Evolutionary conservation across 2,888 invertebrate species (phyloP).

Genomic region (Xylocampa areola): DNA sequence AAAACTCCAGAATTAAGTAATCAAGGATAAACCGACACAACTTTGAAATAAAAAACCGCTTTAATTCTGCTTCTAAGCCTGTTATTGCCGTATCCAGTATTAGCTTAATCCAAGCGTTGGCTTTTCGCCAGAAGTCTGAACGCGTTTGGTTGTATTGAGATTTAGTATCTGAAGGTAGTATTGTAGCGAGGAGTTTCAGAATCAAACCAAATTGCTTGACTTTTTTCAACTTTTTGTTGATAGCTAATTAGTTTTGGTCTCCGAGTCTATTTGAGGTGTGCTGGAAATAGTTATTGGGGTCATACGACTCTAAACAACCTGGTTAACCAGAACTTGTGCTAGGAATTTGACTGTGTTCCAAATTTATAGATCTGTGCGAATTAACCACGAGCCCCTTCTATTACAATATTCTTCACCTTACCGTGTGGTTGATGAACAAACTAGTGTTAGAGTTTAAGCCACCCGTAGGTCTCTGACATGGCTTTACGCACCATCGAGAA

Average conservation of each 20-base stretch:
- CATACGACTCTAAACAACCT: too few species aligned
- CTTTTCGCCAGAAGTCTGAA: slow-evolving; percentile 68
- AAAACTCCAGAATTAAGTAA: slow-evolving; percentile 39
- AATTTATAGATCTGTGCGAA: too few species aligned
- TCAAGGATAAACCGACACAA: slow-evolving; percentile 47
- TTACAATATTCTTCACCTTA: too few species aligned
- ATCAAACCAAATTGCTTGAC: slow-evolving; percentile 51
- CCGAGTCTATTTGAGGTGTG: slow-evolving; percentile 18
- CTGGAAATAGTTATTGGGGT: slow-evolving; percentile 7
- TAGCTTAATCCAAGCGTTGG: slow-evolving; percentile 58
- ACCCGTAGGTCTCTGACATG: too few species aligned
- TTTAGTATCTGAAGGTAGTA: slow-evolving; percentile 70
- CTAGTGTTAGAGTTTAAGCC: too few species aligned
- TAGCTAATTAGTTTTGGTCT: slow-evolving; percentile 54
- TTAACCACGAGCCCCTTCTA: too few species aligned
- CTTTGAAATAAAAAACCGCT: slow-evolving; percentile 29
- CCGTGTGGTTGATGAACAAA: too few species aligned
- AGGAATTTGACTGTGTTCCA: too few species aligned
- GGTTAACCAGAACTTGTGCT: too few species aligned
- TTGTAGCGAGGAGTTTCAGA: slow-evolving; percentile 51
- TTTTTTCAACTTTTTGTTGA: slow-evolving; percentile 38
- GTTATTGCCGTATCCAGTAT: slow-evolving; percentile 56
- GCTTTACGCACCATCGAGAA: too few species aligned
- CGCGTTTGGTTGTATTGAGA: slow-evolving; percentile 77
- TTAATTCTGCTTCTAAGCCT: slow-evolving; percentile 48